phyloP scores from a whole-genome alignment of 2,888 invertebrate genomes.

The Drosophila suboccidentalis region DNA sequence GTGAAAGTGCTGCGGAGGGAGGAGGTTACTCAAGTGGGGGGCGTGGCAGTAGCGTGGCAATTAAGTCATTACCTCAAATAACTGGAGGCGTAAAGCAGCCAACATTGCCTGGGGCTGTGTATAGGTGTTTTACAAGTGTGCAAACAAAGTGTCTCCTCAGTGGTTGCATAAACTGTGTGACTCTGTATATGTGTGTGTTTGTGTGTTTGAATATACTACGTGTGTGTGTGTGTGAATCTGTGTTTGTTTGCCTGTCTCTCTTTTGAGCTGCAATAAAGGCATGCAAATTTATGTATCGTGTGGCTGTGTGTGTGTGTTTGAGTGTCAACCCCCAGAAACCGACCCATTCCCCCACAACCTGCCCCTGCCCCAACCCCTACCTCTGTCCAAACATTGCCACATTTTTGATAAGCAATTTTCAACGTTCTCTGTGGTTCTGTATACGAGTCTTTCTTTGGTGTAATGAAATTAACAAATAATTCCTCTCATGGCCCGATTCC shows the following conservation, averaged over 20 bases:
- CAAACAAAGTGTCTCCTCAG: constrained; percentile 71
- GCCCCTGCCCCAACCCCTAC: not conserved
- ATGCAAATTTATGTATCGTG: constrained; percentile 75
- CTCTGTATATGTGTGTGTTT: constrained; percentile 15
- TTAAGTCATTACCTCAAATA: constrained; percentile 79
- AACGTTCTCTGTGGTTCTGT: constrained; percentile 49
- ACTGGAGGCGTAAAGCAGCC: constrained; percentile 52
- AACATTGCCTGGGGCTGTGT: not conserved
- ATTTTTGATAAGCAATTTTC: constrained; percentile 80
- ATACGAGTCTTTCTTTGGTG: constrained; percentile 30
- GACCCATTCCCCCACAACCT: not conserved
- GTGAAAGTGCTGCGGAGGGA: constrained; percentile 11
- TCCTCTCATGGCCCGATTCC: constrained; percentile 54
- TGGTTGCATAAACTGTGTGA: constrained; percentile 58
- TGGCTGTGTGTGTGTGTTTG: constrained; percentile 29
- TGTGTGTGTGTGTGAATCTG: constrained; percentile 25
- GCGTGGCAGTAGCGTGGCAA: constrained; percentile 61
- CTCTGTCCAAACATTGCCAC: constrained; percentile 21
- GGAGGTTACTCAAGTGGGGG: not conserved
- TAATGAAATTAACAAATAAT: constrained; percentile 81
- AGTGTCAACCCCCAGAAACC: constrained; percentile 16
- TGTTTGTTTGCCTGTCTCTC: constrained; percentile 44
- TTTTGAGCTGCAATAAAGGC: constrained; percentile 77
- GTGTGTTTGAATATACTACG: constrained; percentile 10
- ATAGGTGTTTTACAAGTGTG: constrained; percentile 78